Base-by-base conservation (phyloP, 2,113 vertebrate species). In the Corythornis cristatus region DNA sequence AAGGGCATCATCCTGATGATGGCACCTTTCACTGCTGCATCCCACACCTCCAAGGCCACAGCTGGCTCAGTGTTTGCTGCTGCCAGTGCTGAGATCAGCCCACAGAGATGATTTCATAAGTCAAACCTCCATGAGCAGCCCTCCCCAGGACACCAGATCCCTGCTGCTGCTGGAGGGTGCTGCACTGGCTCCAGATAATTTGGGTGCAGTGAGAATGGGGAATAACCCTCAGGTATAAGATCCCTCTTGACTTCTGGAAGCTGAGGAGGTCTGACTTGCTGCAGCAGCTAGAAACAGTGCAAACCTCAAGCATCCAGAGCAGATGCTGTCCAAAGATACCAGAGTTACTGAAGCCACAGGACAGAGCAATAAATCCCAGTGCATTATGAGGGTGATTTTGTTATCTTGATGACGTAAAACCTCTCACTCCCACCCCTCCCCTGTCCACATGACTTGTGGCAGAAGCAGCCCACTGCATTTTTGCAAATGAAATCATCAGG, bases 281-380 rank as follows among this genome's bases (percentile, higher is more conserved):
- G 71, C 54, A 87, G 79, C 22, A 43, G 54, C 66, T 71, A 29
- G 51, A 70, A 84, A 1, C 48, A 50, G 25, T 6, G 12, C 8
- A 11, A 72, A 90, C n/a, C 11, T 85, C 46, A 11, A 29, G 53
- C 11, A 3, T 48, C 54, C 18, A 2, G 56, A 76, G 90, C 50
- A 93, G 92, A 94, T 67, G 46, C 89, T 40, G 48, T 26, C 76
- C 53, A 53, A 51, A 87, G 89, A 95, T 71, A 91, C 22, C 0
- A 0, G 83, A 93, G 64, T 86, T 94, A 80, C 37, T 56, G 87
- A 91, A 67, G 89, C 67, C 87, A 80, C 20, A 7, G 64, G 89
- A 53, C 84, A 71, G 51, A 90, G 79, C 46, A 62, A 88, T 86
- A 93, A 96, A 92, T 93, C 75, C 88, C 51, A 80, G 60, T 2